A percentile compares a stretch with the other conserved stretches of the same genome.
phyloP scores from a whole-genome alignment of 2,797 vertebrate genomes.

The Danio kyathit region DNA sequence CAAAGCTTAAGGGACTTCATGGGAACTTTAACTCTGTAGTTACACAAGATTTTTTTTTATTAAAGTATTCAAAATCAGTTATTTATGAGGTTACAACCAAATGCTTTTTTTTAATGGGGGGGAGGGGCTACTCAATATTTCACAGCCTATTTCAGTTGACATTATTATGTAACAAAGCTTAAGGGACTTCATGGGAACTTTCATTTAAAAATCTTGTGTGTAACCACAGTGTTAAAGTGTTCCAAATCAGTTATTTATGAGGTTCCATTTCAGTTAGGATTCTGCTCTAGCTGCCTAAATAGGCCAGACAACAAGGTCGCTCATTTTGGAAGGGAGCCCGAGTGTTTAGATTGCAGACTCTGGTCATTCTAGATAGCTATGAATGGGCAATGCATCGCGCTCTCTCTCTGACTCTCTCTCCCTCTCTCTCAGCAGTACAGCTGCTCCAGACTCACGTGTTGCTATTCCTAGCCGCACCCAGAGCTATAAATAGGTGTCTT shows the following conservation, averaged over 20 bases:
- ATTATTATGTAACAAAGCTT: too few species aligned
- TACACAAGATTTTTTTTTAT: too few species aligned
- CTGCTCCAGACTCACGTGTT: conserved; percentile 58
- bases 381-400: conserved; percentile 1
- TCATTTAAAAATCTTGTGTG: background rate
- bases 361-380: background rate
- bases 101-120: too few species aligned
- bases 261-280: background rate
- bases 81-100: too few species aligned
- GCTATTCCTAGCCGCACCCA: conserved; percentile 61
- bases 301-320: conserved; percentile 3
- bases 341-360: background rate
- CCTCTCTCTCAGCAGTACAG: conserved; percentile 22
- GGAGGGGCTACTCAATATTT: too few species aligned
- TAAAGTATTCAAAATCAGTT: too few species aligned
- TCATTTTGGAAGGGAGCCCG: background rate
- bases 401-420: conserved; percentile 31
- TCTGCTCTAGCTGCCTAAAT: background rate
- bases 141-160: too few species aligned
- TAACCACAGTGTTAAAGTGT: background rate
- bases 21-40: too few species aligned
- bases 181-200: too few species aligned
- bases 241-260: background rate
- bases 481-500: conserved; percentile 64
- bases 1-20: too few species aligned